Percentiles rank a stretch among this genome's conserved stretches.
Conservation (phyloP, 2,888 invertebrate species). For the Idaea dimidiata region DNA sequence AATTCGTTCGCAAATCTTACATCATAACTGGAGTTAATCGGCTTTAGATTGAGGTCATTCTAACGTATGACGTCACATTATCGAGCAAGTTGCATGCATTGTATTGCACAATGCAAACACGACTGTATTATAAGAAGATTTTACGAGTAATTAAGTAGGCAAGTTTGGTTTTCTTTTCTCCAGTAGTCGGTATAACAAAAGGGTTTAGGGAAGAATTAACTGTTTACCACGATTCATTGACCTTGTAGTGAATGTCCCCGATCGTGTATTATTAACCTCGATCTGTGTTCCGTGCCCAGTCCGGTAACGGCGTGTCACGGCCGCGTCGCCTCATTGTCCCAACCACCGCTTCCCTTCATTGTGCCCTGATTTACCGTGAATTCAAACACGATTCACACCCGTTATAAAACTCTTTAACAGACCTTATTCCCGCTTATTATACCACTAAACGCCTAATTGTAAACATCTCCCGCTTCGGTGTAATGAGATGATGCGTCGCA, state of each 20-base stretch:
- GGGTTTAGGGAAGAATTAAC: constrained; percentile 11
- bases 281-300: constrained; percentile 43
- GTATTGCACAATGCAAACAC: too few species aligned
- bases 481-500: constrained; percentile 62
- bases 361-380: constrained; percentile 72
- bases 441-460: constrained; percentile 36
- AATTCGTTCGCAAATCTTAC: too few species aligned
- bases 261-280: constrained; percentile 61
- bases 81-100: too few species aligned
- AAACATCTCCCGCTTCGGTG: constrained; percentile 39
- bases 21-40: too few species aligned
- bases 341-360: constrained; percentile 77
- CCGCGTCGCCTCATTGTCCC: constrained; percentile 61
- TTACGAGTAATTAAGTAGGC: too few species aligned
- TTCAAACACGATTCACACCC: constrained; percentile 58
- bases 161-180: neutral
- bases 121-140: too few species aligned
- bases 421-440: constrained; percentile 54
- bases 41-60: too few species aligned
- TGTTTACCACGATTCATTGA: constrained; percentile 34
- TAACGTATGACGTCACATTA: too few species aligned
- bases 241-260: constrained; percentile 53
- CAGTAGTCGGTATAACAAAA: neutral
- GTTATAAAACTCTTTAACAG: constrained; percentile 71
- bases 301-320: constrained; percentile 69